Conservation (phyloP, 2,113 vertebrate species). For the Chamaea fasciata region DNA sequence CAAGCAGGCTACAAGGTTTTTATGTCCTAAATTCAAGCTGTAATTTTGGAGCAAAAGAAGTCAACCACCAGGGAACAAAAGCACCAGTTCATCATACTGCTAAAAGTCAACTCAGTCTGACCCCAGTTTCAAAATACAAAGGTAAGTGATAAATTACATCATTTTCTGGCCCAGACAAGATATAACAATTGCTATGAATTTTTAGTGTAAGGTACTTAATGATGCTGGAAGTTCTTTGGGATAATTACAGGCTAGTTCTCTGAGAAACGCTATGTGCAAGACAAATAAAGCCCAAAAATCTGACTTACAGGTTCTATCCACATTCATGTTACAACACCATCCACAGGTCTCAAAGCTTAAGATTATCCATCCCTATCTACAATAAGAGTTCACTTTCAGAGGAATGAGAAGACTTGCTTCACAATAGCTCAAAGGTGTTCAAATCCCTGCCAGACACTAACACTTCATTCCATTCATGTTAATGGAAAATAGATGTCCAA, state of each 20-base stretch:
- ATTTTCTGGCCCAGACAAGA: background rate
- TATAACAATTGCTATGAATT: background rate
- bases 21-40: background rate
- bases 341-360: conserved; percentile 2
- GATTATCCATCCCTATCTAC: background rate
- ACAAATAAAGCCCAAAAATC: background rate
- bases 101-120: background rate
- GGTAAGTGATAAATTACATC: background rate
- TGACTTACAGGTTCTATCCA: background rate
- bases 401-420: background rate
- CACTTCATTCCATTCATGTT: conserved; percentile 32
- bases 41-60: background rate
- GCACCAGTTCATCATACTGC: background rate
- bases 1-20: background rate
- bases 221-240: background rate
- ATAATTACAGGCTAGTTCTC: background rate
- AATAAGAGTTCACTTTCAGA: background rate
- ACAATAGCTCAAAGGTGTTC: conserved; percentile 45
- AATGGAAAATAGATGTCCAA: conserved; percentile 56
- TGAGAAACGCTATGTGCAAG: background rate
- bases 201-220: background rate
- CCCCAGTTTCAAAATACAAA: background rate
- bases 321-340: background rate
- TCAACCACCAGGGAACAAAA: background rate
- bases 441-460: conserved; percentile 45